These are phyloP conservation scores for Hermetia illucens DNA, from an alignment of 1,140 invertebrate species.

Conservation along the genomic window DNA sequence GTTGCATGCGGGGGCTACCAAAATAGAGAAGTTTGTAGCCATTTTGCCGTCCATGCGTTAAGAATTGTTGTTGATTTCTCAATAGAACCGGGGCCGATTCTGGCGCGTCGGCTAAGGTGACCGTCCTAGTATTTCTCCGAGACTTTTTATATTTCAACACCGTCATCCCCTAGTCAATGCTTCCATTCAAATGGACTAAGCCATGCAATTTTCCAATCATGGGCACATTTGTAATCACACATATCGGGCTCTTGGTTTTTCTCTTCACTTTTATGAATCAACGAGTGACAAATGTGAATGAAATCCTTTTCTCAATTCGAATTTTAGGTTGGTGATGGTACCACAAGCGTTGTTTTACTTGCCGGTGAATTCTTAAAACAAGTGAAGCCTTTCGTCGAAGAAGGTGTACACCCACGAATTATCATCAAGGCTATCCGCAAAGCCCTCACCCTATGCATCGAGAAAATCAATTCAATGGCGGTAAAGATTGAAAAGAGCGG, in stretches of 20 bases:
- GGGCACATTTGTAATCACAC: constrained; percentile 2
- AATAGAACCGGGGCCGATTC: too few relatives aligned
- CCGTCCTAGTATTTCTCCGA: too few relatives aligned
- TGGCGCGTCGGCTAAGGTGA: too few relatives aligned
- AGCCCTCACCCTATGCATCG: constrained; percentile 64
- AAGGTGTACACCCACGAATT: constrained; percentile 88
- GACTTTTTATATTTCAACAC: too few relatives aligned
- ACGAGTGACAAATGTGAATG: constrained; percentile 5
- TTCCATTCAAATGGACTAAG: too few relatives aligned
- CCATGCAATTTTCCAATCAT: too few relatives aligned
- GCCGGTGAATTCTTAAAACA: constrained; percentile 94
- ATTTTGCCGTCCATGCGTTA: too few relatives aligned
- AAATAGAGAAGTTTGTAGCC: too few relatives aligned
- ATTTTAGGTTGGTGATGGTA: constrained; percentile 89
- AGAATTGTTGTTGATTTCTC: too few relatives aligned
- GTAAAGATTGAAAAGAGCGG: constrained; percentile 60
- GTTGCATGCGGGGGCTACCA: too few relatives aligned
- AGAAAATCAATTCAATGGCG: constrained; percentile 74
- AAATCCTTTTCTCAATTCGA: too few relatives aligned
- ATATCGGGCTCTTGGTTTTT: constrained; percentile 5
- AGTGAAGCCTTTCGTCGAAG: constrained; percentile 90
- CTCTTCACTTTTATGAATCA: constrained; percentile 1
- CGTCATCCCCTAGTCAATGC: too few relatives aligned
- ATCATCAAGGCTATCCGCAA: constrained; percentile 78
- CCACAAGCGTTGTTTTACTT: constrained; percentile 89